Base-by-base conservation (phyloP, 2,888 invertebrate genomes). In the Prosopocoilus inquinatus region DNA sequence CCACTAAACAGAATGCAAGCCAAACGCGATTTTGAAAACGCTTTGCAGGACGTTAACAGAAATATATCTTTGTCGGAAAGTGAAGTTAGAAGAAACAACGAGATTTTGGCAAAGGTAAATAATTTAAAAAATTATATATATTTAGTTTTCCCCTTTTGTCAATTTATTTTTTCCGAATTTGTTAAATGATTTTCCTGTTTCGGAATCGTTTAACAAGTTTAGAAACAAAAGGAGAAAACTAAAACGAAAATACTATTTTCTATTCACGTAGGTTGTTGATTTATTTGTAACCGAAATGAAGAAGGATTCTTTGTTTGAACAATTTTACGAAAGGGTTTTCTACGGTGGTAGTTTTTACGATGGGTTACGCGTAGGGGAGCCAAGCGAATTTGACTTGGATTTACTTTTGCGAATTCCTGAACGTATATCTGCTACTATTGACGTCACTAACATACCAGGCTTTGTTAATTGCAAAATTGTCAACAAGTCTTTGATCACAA, bases 371-470 rank as follows among this genome's bases (percentile, higher is more conserved):
- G 80, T 85, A 0, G 79, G 80, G 2, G 78, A 79, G 51, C 81
- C 85, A n/a, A 80, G 83, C 55, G 86, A 86, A 64, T 86, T 80
- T 61, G 86, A 86, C 64, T 76, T 86, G 68, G 82, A 86, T 70
- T 74, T 85, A 3, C 75, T 83, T 3, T 78, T 86, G 7, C 20
- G 20, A 28, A 28, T 28, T 28, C 20, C 20, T 4, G 7, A 28
- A 28, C 3, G 3, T 28, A 28, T 28, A 7, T 28, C 20, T 28
- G 5, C 5, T 28, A 28, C 20, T 28, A 28, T 28, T 28, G 5
- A 28, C 20, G 7, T 5, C 1, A 28, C 20, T 5, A 28, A 28
- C 20, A 7, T 28, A 28, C 20, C 20, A 7, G 20, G 20, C 7
- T 28, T 28, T 28, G 20, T 28, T 28, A 28, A 28, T 5, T 28